These are phyloP conservation scores for Catonia carolina DNA, from an alignment of 2,888 invertebrate species.

Conservation along the genomic window DNA sequence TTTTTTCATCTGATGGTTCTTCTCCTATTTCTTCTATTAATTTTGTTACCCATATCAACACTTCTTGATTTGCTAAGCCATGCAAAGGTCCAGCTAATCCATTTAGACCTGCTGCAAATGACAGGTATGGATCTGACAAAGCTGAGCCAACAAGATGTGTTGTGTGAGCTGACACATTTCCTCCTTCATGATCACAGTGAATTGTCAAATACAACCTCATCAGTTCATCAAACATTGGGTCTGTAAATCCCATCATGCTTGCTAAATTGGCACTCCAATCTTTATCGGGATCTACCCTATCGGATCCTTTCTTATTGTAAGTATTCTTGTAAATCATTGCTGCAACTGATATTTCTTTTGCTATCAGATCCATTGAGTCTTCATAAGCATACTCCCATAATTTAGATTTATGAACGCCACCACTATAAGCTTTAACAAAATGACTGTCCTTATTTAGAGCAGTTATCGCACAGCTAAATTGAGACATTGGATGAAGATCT, in stretches of 20 bases:
- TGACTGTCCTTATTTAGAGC: constrained; percentile 86
- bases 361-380: constrained; percentile 90
- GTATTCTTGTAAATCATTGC: constrained; percentile 92
- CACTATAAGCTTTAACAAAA: constrained; percentile 81
- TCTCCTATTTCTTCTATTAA: constrained; percentile 79
- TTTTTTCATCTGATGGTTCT: constrained; percentile 77
- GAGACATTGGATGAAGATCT: constrained; percentile 85
- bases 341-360: constrained; percentile 87
- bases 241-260: constrained; percentile 81
- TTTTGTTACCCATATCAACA: constrained; percentile 89
- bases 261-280: constrained; percentile 93
- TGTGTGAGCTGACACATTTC: constrained; percentile 93
- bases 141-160: constrained; percentile 91
- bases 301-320: constrained; percentile 72
- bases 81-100: constrained; percentile 94
- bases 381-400: constrained; percentile 90
- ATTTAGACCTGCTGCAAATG: constrained; percentile 87
- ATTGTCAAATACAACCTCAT: constrained; percentile 90
- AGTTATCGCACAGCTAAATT: constrained; percentile 87
- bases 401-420: constrained; percentile 77
- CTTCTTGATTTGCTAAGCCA: constrained; percentile 91
- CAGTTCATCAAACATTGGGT: constrained; percentile 72
- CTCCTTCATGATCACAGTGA: constrained; percentile 87
- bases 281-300: constrained; percentile 77
- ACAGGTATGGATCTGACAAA: constrained; percentile 87